Percentiles rank a stretch among this genome's conserved stretches.
phyloP scores from a whole-genome alignment of 2,113 vertebrate species.

The Dolichallabes microphthalmus region DNA sequence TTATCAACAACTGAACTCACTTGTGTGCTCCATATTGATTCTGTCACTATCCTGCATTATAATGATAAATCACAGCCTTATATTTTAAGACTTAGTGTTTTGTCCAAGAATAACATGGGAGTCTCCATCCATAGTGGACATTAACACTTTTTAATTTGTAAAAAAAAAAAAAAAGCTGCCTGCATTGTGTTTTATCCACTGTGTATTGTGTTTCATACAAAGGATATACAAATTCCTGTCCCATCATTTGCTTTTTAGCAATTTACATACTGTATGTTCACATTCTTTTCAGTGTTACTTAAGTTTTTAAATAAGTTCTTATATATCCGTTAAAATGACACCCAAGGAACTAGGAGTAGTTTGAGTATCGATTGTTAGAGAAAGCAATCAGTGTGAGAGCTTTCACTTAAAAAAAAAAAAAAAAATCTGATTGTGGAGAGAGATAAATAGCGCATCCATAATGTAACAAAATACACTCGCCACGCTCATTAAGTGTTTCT shows the following conservation, averaged over 20 bases:
- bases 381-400: slow-evolving; percentile 50
- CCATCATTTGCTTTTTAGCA: slow-evolving; percentile 30
- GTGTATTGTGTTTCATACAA: slow-evolving; percentile 34
- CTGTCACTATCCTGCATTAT: slow-evolving; percentile 18
- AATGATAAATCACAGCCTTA: slow-evolving; percentile 16
- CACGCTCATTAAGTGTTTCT: slow-evolving; percentile 34
- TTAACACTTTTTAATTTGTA: too few relatives aligned
- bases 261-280: neutral
- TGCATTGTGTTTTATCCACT: neutral
- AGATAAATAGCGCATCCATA: slow-evolving; percentile 27
- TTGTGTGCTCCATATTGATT: neutral
- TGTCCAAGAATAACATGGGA: too few relatives aligned
- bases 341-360: neutral
- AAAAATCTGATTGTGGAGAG: slow-evolving; percentile 12
- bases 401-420: slow-evolving; percentile 32
- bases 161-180: too few relatives aligned
- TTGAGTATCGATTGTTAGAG: slow-evolving; percentile 36
- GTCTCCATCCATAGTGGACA: too few relatives aligned
- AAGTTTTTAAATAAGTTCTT: neutral
- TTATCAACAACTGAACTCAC: neutral
- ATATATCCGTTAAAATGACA: slow-evolving; percentile 12
- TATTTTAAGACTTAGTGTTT: slow-evolving; percentile 9
- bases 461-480: slow-evolving; percentile 22
- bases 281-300: slow-evolving; percentile 1
- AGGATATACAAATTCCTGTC: slow-evolving; percentile 29